A percentile compares a stretch with the other conserved stretches of the same genome.
phyloP scores from a whole-genome alignment of 1,140 invertebrate genomes.

The Schlechtendalia chinensis region DNA sequence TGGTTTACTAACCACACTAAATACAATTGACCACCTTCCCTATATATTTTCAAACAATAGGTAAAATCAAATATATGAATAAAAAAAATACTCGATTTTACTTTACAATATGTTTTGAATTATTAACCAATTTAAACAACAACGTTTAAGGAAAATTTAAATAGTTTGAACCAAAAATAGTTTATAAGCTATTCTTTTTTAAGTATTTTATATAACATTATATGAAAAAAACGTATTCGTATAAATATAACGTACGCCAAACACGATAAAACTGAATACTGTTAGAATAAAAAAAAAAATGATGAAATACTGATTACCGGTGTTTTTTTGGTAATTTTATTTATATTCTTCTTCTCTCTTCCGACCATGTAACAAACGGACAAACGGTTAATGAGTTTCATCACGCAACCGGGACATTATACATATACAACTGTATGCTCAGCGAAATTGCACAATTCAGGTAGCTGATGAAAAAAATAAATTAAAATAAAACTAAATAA shows the following conservation, averaged over 20 bases:
- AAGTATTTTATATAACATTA: not conserved
- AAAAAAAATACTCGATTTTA: not conserved
- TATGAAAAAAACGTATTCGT: not conserved
- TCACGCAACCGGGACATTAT: not conserved
- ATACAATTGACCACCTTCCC: not conserved
- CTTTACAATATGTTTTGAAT: not conserved
- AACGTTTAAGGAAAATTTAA: not conserved
- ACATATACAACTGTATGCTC: not conserved
- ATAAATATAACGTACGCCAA: not conserved
- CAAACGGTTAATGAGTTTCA: constrained; percentile 8
- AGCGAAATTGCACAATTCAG: constrained; percentile 16
- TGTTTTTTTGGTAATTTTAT: not conserved
- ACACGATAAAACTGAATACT: not conserved
- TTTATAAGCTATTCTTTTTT: too few relatives aligned
- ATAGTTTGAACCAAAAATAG: not conserved
- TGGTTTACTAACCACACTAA: not conserved
- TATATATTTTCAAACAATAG: not conserved
- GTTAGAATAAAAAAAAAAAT: not conserved
- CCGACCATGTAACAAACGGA: not conserved
- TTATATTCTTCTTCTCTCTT: constrained; percentile 13
- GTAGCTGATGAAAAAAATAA: constrained; percentile 19
- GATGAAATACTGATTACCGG: not conserved
- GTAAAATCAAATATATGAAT: not conserved
- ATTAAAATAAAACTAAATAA: constrained; percentile 44
- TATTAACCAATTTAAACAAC: not conserved